Conservation (phyloP, 2,888 invertebrate genomes). For the Tiphia femorata region DNA sequence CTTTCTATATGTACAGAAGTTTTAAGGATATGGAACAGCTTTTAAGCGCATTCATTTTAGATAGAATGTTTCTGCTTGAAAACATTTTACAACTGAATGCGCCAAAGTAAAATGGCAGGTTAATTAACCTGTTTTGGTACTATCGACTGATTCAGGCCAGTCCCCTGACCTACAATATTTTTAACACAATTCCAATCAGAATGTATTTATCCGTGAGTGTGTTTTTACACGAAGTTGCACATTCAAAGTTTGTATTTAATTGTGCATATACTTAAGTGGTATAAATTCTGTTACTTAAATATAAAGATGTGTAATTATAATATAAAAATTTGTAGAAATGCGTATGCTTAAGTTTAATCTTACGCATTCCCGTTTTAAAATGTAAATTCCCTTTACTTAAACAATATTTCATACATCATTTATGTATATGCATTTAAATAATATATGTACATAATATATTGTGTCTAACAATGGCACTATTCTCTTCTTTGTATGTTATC, state of each 20-base stretch:
- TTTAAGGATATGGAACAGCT: neutral
- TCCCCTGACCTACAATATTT: slow-evolving; percentile 42
- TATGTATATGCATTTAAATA: slow-evolving; percentile 9
- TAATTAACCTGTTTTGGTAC: slow-evolving; percentile 10
- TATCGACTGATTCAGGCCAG: slow-evolving; percentile 5
- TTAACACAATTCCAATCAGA: neutral
- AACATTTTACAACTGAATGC: slow-evolving; percentile 27
- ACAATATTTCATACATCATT: slow-evolving; percentile 7
- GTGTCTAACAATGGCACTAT: slow-evolving; percentile 62
- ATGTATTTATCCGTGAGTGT: slow-evolving; percentile 6
- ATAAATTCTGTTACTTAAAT: slow-evolving; percentile 7
- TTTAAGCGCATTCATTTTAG: slow-evolving; percentile 29
- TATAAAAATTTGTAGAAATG: neutral
- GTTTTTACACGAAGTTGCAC: slow-evolving; percentile 23
- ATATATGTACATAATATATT: slow-evolving; percentile 32
- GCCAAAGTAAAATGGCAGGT: slow-evolving; percentile 22
- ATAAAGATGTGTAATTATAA: neutral
- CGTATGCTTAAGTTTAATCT: neutral
- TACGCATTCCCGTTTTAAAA: neutral
- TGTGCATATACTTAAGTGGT: slow-evolving; percentile 35
- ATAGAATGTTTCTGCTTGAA: slow-evolving; percentile 27
- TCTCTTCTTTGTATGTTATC: slow-evolving; percentile 65
- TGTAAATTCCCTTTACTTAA: neutral
- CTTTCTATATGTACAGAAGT: neutral
- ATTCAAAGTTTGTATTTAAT: slow-evolving; percentile 23